phyloP scores from a whole-genome alignment of 1,140 invertebrate genomes.

The Hydropsyche tenuis region DNA sequence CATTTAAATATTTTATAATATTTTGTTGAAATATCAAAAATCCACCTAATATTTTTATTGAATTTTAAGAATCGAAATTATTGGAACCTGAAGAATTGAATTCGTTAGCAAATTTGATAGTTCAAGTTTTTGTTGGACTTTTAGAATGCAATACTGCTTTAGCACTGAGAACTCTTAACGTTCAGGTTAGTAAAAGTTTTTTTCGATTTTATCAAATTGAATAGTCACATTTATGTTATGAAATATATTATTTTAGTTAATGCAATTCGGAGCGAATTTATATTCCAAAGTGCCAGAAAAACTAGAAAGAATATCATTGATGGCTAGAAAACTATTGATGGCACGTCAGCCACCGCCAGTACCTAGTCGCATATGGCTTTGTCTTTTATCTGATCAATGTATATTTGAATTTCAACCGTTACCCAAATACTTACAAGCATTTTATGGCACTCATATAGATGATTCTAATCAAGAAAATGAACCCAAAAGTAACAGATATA shows the following conservation, averaged over 20 bases:
- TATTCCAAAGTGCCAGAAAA: conserved; percentile 40
- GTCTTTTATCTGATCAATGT: conserved; percentile 44
- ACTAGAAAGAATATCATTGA: conserved; percentile 41
- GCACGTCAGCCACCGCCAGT: conserved; percentile 36
- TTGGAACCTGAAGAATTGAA: conserved; percentile 34
- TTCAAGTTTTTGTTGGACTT: conserved; percentile 42
- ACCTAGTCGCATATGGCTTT: conserved; percentile 42
- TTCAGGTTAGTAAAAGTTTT: conserved; percentile 35
- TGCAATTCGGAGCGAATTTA: conserved; percentile 43
- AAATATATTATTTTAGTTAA: conserved; percentile 37
- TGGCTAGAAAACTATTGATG: conserved; percentile 41
- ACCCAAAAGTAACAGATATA: conserved; percentile 17
- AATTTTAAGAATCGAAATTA: conserved; percentile 44
- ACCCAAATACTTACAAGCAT: conserved; percentile 46
- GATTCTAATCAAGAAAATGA: conserved; percentile 30
- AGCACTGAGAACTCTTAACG: conserved; percentile 43
- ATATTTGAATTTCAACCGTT: conserved; percentile 42
- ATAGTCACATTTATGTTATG: background rate
- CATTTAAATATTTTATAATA: conserved; percentile 11
- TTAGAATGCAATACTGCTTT: conserved; percentile 41
- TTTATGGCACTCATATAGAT: conserved; percentile 45
- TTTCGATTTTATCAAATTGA: background rate
- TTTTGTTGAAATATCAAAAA: background rate
- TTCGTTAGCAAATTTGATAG: conserved; percentile 38
- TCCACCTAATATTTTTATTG: conserved; percentile 11